Percentiles rank a stretch among this genome's conserved stretches.
These are phyloP conservation scores for Cheumatopsyche charites DNA, from an alignment of 1,140 invertebrate species.

Conservation along the genomic window DNA sequence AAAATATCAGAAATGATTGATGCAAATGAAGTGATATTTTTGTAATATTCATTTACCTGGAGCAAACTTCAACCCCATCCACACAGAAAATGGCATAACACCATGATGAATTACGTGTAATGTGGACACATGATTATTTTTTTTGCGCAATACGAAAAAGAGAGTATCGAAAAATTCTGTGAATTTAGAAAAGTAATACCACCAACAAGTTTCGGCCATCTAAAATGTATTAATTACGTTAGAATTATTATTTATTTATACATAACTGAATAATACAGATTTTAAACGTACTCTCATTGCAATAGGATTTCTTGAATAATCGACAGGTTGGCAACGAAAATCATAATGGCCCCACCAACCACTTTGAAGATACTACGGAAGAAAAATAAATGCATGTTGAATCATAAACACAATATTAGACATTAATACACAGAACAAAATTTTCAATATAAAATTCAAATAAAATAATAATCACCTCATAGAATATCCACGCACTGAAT, in stretches of 20 bases:
- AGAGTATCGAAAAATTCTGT: slow-evolving; percentile 96
- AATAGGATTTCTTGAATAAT: slow-evolving; percentile 82
- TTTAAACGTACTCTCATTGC: slow-evolving; percentile 79
- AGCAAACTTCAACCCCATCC: slow-evolving; percentile 97
- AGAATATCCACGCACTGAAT: slow-evolving; percentile 91
- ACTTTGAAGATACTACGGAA: slow-evolving; percentile 79
- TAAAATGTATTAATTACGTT: slow-evolving; percentile 53
- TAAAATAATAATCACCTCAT: too few species aligned
- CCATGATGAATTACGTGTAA: slow-evolving; percentile 96
- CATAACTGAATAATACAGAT: slow-evolving; percentile 9
- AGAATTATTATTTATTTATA: background rate
- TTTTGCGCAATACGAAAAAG: slow-evolving; percentile 91
- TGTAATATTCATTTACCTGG: slow-evolving; percentile 71
- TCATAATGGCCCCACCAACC: slow-evolving; percentile 88
- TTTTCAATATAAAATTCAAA: too few species aligned
- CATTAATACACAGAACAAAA: too few species aligned
- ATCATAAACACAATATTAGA: too few species aligned
- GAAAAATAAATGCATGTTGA: slow-evolving; percentile 32
- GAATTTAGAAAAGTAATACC: slow-evolving; percentile 98
- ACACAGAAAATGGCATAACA: slow-evolving; percentile 93
- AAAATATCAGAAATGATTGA: too few species aligned
- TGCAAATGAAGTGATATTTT: too few species aligned
- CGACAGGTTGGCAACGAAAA: slow-evolving; percentile 92
- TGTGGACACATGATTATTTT: slow-evolving; percentile 90
- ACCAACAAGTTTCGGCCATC: slow-evolving; percentile 94